Evolutionary conservation across 1,140 invertebrate genomes (phyloP).

Genomic region (Calephelis virginiensis): DNA sequence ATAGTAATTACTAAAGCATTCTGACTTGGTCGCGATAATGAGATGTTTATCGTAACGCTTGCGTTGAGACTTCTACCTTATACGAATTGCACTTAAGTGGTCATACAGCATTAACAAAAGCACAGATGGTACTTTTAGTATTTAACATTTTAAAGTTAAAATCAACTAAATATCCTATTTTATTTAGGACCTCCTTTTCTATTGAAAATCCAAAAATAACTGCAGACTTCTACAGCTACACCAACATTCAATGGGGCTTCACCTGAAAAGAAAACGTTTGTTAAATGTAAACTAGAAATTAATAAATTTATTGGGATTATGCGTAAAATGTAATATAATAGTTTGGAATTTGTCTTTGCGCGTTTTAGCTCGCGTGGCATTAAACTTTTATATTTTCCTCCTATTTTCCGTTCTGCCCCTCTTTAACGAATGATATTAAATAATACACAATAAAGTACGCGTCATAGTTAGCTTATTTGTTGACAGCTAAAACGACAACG

Average conservation of each 20-base stretch:
- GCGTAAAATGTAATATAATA: too few relatives aligned
- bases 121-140: neutral
- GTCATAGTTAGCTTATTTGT: too few relatives aligned
- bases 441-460: too few relatives aligned
- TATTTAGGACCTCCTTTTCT: conserved; percentile 19
- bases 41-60: neutral
- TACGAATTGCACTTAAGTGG: conserved; percentile 19
- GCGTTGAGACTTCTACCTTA: conserved; percentile 5
- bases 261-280: conserved; percentile 38
- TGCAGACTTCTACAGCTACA: conserved; percentile 34
- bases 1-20: neutral
- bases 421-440: too few relatives aligned
- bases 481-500: too few relatives aligned
- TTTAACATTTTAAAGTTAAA: conserved; percentile 12
- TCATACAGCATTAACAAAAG: conserved; percentile 13
- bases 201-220: conserved; percentile 15
- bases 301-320: neutral
- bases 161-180: conserved; percentile 18
- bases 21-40: neutral
- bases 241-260: conserved; percentile 58
- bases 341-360: too few relatives aligned
- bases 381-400: too few relatives aligned
- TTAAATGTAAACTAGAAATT: neutral
- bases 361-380: too few relatives aligned
- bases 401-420: too few relatives aligned